Conservation (phyloP, 2,113 vertebrate species). For the Campylomormyrus tamandua region DNA sequence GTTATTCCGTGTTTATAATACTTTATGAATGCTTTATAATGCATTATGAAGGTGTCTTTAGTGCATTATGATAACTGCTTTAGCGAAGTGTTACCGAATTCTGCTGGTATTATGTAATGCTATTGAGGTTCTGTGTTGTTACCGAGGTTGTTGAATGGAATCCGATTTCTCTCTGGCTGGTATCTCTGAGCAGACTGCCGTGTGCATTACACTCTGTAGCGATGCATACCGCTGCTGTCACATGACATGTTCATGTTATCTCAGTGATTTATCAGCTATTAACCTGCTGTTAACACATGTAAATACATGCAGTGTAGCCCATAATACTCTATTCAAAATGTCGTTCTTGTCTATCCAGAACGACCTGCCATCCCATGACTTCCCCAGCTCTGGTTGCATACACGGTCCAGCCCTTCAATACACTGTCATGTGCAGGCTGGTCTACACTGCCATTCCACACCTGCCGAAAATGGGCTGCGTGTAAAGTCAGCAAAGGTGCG, state of each 20-base stretch:
- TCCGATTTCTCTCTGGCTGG: neutral
- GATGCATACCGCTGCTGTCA: neutral
- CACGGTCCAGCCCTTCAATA: neutral
- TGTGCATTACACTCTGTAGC: neutral
- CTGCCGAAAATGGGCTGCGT: neutral
- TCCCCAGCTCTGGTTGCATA: neutral
- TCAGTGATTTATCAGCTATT: neutral
- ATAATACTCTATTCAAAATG: neutral
- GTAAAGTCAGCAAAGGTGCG: neutral
- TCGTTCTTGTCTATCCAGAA: neutral
- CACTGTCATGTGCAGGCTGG: neutral
- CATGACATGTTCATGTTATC: neutral
- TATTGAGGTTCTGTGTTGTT: neutral
- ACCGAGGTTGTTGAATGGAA: neutral
- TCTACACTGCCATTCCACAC: neutral
- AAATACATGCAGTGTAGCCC: neutral
- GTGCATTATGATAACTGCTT: neutral
- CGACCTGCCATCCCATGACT: neutral
- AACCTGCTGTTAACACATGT: neutral
- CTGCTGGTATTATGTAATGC: neutral
- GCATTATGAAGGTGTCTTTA: neutral
- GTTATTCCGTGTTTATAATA: no score
- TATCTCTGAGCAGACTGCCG: neutral
- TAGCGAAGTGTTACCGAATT: neutral
- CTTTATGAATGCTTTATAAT: no score